A percentile compares a stretch with the other conserved stretches of the same genome.
These are phyloP conservation scores for Frieseomelitta varia DNA, from an alignment of 1,140 invertebrate species.

Conservation along the genomic window DNA sequence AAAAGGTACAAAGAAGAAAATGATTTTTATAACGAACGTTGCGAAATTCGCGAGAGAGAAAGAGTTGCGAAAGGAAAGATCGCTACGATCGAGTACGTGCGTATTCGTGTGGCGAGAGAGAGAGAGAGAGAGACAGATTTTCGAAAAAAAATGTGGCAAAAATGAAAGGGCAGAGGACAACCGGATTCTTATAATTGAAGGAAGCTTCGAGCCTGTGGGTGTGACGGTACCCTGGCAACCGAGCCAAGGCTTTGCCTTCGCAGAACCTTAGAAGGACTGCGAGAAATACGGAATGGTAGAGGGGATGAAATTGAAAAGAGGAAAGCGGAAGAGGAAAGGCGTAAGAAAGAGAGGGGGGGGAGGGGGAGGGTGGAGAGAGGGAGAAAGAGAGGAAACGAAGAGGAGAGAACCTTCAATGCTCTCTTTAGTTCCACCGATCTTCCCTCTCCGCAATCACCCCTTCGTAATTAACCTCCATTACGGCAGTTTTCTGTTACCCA, in stretches of 20 bases:
- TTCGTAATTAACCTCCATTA: slow-evolving; percentile 77
- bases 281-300: slow-evolving; percentile 31
- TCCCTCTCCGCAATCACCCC: slow-evolving; percentile 57
- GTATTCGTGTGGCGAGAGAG: too few species aligned
- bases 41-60: too few species aligned
- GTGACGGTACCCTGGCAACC: slow-evolving; percentile 72
- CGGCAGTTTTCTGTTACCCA: slow-evolving; percentile 65
- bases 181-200: slow-evolving; percentile 74
- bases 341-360: slow-evolving; percentile 30
- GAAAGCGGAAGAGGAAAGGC: slow-evolving; percentile 12
- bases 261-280: slow-evolving; percentile 41
- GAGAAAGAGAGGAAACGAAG: not conserved
- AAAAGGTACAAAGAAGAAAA: too few species aligned
- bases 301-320: slow-evolving; percentile 10
- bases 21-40: not conserved
- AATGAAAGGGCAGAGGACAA: slow-evolving; percentile 69
- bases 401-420: slow-evolving; percentile 50
- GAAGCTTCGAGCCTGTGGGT: slow-evolving; percentile 62
- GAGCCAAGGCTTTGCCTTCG: slow-evolving; percentile 56
- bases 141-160: slow-evolving; percentile 14
- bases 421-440: slow-evolving; percentile 44
- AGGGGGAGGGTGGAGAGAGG: not conserved
- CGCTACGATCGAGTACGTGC: not conserved
- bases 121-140: not conserved
- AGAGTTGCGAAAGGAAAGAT: too few species aligned